phyloP scores from a whole-genome alignment of 2,113 vertebrate species.

The Morone chrysops region DNA sequence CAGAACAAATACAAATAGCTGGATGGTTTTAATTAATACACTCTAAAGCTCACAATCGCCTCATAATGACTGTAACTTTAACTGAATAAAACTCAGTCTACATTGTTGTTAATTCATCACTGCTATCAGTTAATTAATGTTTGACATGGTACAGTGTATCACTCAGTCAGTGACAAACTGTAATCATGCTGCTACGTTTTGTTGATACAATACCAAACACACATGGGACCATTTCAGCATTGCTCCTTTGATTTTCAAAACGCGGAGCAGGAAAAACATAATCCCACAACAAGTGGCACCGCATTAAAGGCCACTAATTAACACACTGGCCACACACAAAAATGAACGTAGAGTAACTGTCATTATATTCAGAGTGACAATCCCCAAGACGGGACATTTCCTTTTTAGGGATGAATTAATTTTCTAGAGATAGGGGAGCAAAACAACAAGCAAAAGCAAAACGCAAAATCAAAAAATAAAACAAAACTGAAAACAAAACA shows the following conservation, averaged over 20 bases:
- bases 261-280: slow-evolving; percentile 62
- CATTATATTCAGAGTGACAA: slow-evolving; percentile 62
- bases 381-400: slow-evolving; percentile 47
- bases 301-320: slow-evolving; percentile 79
- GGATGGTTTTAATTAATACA: slow-evolving; percentile 67
- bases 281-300: slow-evolving; percentile 79
- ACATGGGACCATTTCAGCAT: slow-evolving; percentile 70
- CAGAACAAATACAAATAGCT: slow-evolving; percentile 57
- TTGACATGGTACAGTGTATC: slow-evolving; percentile 81
- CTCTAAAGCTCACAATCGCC: slow-evolving; percentile 52
- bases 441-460: not conserved
- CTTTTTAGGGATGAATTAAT: slow-evolving; percentile 52
- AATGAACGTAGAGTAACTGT: slow-evolving; percentile 49
- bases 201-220: slow-evolving; percentile 78
- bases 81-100: slow-evolving; percentile 43
- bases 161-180: slow-evolving; percentile 76
- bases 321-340: slow-evolving; percentile 65
- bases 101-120: slow-evolving; percentile 57
- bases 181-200: slow-evolving; percentile 73
- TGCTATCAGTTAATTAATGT: slow-evolving; percentile 83
- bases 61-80: slow-evolving; percentile 56
- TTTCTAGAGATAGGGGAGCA: slow-evolving; percentile 9
- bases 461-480: not conserved
- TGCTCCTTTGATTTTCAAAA: slow-evolving; percentile 77
- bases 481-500: not conserved